Evolutionary conservation across 2,113 vertebrate genomes (phyloP).

Genomic region (human): DNA sequence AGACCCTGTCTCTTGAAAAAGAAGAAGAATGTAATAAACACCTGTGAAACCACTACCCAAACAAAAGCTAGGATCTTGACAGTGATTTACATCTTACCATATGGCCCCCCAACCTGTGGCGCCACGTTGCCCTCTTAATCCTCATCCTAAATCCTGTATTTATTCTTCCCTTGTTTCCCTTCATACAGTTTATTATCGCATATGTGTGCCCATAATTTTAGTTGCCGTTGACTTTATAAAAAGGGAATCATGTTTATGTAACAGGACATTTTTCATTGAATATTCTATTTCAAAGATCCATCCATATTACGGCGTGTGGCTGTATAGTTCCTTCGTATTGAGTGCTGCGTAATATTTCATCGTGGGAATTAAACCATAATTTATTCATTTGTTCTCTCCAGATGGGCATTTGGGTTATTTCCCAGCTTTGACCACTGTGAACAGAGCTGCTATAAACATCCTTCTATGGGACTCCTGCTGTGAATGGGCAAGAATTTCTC

Average conservation of each 20-base stretch:
- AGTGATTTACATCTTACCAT: background rate
- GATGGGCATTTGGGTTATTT: background rate
- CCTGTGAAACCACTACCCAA: background rate
- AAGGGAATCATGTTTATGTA: background rate
- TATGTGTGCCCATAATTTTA: background rate
- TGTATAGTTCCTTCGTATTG: background rate
- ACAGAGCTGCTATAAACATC: background rate
- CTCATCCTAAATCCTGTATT: background rate
- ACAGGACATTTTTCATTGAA: background rate
- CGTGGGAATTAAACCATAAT: background rate
- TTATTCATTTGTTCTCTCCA: background rate
- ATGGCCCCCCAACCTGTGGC: background rate
- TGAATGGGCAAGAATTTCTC: background rate
- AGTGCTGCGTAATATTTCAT: fast-evolving
- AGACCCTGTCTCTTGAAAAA: too few species aligned
- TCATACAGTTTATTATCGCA: background rate
- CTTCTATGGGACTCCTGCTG: too few species aligned
- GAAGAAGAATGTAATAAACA: background rate
- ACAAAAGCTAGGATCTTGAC: background rate
- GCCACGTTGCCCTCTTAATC: background rate
- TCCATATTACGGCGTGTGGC: fast-evolving
- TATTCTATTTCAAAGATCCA: background rate
- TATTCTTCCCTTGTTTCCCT: background rate
- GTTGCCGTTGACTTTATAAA: background rate
- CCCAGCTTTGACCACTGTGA: too few species aligned